These are phyloP conservation scores for Eurystomus gularis DNA, from an alignment of 2,113 vertebrate genomes.

Conservation along the genomic window DNA sequence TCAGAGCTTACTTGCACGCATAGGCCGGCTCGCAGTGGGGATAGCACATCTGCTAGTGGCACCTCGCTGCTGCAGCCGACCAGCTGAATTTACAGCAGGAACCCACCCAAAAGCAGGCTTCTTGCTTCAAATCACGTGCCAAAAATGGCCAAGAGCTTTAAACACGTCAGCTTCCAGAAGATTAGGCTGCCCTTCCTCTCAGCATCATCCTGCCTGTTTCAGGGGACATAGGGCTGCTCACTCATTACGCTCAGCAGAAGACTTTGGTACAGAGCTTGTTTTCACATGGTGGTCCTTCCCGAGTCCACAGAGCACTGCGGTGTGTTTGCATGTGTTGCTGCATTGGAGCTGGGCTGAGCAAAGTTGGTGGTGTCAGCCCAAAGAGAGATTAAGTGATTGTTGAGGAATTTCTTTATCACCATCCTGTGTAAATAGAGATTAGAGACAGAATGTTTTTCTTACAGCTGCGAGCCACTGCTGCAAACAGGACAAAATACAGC, in stretches of 20 bases:
- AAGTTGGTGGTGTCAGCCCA: slow-evolving; percentile 14
- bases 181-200: background rate
- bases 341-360: background rate
- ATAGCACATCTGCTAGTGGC: accelerated
- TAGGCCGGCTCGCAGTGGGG: accelerated
- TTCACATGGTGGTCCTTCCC: background rate
- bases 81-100: background rate
- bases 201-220: background rate
- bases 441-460: slow-evolving; percentile 15
- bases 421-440: slow-evolving; percentile 57
- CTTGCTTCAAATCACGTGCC: background rate
- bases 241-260: background rate
- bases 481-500: background rate
- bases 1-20: background rate
- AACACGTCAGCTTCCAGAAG: background rate
- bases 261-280: background rate
- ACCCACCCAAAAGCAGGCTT: background rate
- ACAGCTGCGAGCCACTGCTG: background rate
- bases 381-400: slow-evolving; percentile 47
- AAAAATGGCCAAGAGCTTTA: background rate
- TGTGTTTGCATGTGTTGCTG: background rate
- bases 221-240: background rate
- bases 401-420: slow-evolving; percentile 59
- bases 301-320: background rate
- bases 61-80: background rate